These are phyloP conservation scores for Drosophila sp. DNA, from an alignment of 1,140 invertebrate genomes.

Conservation along the genomic window DNA sequence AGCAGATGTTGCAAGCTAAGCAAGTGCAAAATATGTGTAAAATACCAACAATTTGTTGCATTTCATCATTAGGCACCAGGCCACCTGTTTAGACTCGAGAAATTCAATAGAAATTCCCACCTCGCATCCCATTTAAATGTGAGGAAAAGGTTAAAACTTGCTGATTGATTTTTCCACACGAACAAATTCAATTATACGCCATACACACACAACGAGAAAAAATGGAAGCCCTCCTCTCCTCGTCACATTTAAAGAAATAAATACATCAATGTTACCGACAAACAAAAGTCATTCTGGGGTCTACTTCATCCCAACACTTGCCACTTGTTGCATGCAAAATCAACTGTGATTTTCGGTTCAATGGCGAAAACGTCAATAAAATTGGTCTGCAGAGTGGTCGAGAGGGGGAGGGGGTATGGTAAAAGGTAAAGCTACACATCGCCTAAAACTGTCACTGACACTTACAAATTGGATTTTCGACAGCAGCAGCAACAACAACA, in stretches of 20 bases:
- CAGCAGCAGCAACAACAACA: conserved; percentile 30
- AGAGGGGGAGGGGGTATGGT: neutral
- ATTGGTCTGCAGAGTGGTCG: conserved; percentile 18
- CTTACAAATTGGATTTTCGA: conserved; percentile 77
- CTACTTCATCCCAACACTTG: conserved; percentile 19
- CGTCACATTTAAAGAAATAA: conserved; percentile 41
- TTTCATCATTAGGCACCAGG: neutral
- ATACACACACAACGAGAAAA: conserved; percentile 6
- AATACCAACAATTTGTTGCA: neutral
- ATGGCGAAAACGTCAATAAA: conserved; percentile 67
- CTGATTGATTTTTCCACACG: conserved; percentile 69
- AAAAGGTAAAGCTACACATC: conserved; percentile 40
- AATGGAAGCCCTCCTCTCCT: neutral
- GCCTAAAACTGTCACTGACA: conserved; percentile 68
- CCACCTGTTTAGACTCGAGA: neutral
- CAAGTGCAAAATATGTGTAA: neutral
- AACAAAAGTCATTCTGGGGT: conserved; percentile 65
- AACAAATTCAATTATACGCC: conserved; percentile 59
- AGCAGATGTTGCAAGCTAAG: conserved; percentile 5
- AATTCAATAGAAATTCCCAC: neutral
- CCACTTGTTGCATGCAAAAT: conserved; percentile 69
- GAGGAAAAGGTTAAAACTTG: conserved; percentile 40
- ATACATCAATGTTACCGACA: conserved; percentile 43
- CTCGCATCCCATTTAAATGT: conserved; percentile 42
- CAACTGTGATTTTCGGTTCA: conserved; percentile 73